phyloP scores from a whole-genome alignment of 2,797 vertebrate species.

The Oophaga sylvatica region DNA sequence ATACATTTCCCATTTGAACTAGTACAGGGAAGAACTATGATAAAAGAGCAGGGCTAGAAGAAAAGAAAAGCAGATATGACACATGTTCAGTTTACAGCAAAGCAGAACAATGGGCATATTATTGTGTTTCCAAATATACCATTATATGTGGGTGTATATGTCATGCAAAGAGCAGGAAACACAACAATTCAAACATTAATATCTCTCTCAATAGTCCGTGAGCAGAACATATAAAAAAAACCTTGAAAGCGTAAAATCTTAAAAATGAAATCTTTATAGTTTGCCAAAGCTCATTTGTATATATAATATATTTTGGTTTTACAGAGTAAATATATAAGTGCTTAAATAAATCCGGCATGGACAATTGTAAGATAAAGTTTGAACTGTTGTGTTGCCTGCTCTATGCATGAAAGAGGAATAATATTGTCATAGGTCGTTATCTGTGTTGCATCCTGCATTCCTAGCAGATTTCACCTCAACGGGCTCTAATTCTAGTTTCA shows the following conservation, averaged over 20 bases:
- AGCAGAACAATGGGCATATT: constrained; percentile 13
- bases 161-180: neutral
- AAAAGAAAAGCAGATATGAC: neutral
- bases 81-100: neutral
- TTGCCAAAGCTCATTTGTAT: neutral
- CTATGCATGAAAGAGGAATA: too few relatives aligned
- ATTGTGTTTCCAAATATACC: constrained; percentile 31
- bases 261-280: neutral
- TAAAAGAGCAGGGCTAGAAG: neutral
- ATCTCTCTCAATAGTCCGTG: neutral
- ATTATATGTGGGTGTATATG: constrained; percentile 7
- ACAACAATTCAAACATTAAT: constrained; percentile 15
- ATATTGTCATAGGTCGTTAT: too few relatives aligned
- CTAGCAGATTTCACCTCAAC: too few relatives aligned
- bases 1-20: too few relatives aligned
- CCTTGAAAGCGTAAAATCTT: too few relatives aligned
- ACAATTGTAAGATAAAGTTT: too few relatives aligned
- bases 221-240: neutral
- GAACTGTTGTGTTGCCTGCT: too few relatives aligned
- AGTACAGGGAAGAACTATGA: neutral
- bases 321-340: too few relatives aligned
- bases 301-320: too few relatives aligned
- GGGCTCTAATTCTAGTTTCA: too few relatives aligned
- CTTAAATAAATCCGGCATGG: too few relatives aligned
- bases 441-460: too few relatives aligned